Percentiles rank a stretch among this genome's conserved stretches.
Evolutionary conservation across 2,888 invertebrate genomes (phyloP).

Genomic region (Cotesia congregata): DNA sequence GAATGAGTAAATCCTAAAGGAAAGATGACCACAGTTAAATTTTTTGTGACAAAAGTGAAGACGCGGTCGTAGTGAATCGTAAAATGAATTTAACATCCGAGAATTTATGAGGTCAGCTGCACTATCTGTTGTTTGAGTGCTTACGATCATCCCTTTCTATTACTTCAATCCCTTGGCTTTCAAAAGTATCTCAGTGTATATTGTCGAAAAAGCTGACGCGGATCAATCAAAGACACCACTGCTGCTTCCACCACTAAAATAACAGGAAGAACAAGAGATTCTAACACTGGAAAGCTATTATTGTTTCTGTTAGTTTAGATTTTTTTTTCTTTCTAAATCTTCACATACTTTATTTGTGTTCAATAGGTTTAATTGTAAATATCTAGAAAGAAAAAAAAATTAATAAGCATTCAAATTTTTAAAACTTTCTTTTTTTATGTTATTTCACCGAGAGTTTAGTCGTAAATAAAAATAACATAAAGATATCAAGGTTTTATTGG

Average conservation of each 20-base stretch:
- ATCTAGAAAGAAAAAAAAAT: no score
- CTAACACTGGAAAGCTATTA: not conserved
- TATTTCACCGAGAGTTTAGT: not conserved
- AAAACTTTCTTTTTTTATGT: not conserved
- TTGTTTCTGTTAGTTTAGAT: not conserved
- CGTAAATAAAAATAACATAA: not conserved
- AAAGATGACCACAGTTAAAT: not conserved
- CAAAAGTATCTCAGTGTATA: slow-evolving; percentile 6
- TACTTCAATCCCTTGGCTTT: slow-evolving; percentile 14
- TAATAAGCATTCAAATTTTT: not conserved
- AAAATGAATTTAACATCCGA: slow-evolving; percentile 21
- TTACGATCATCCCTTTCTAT: slow-evolving; percentile 18
- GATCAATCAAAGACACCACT: slow-evolving; percentile 3
- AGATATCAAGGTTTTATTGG: not conserved
- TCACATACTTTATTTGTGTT: no score
- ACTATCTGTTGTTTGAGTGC: slow-evolving; percentile 18
- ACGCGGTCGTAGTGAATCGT: slow-evolving; percentile 22
- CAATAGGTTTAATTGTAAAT: not conserved
- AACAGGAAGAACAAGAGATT: not conserved
- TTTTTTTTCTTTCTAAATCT: not conserved
- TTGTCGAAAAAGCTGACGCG: slow-evolving; percentile 17
- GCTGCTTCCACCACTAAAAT: not conserved
- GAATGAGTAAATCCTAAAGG: not conserved
- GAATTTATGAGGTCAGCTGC: slow-evolving; percentile 36
- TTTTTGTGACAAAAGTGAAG: not conserved